Evolutionary conservation across 1,140 invertebrate species (phyloP).

Genomic region (Diachasmimorpha longicaudata): DNA sequence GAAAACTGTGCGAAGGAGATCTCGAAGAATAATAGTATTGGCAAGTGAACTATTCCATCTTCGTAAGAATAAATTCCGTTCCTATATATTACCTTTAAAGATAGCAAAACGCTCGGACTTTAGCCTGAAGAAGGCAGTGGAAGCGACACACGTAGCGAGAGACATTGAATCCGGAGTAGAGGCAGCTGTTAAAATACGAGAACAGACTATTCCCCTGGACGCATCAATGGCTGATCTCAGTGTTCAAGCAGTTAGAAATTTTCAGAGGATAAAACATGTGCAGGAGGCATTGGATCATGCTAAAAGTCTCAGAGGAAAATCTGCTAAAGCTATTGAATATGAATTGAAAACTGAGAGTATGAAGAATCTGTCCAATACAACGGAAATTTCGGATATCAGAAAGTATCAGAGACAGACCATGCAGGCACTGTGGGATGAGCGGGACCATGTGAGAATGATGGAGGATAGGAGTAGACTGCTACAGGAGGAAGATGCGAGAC

Average conservation of each 20-base stretch:
- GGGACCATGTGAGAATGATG: slow-evolving; percentile 56
- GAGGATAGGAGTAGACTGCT: slow-evolving; percentile 54
- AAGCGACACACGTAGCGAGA: slow-evolving; percentile 70
- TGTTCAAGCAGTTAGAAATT: slow-evolving; percentile 55
- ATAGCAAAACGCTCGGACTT: slow-evolving; percentile 71
- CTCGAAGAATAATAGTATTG: not conserved
- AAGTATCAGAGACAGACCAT: slow-evolving; percentile 52
- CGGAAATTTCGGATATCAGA: slow-evolving; percentile 53
- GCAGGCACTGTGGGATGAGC: slow-evolving; percentile 47
- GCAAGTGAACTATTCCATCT: not conserved
- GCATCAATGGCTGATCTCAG: slow-evolving; percentile 55
- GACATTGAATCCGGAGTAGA: slow-evolving; percentile 66
- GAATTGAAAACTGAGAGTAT: slow-evolving; percentile 65
- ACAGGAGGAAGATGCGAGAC: slow-evolving; percentile 54
- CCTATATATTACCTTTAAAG: slow-evolving; percentile 43
- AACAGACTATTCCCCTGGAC: slow-evolving; percentile 55
- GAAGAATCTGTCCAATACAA: slow-evolving; percentile 54
- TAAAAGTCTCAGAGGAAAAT: slow-evolving; percentile 71
- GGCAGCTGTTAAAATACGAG: slow-evolving; percentile 44
- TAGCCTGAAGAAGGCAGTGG: slow-evolving; percentile 70
- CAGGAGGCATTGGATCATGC: slow-evolving; percentile 60
- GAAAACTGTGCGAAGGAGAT: not conserved
- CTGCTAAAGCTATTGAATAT: slow-evolving; percentile 74
- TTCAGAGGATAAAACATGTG: slow-evolving; percentile 59
- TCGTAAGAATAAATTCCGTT: not conserved